These are phyloP conservation scores for Camponotus fellah DNA, from an alignment of 2,888 invertebrate genomes.

Conservation along the genomic window DNA sequence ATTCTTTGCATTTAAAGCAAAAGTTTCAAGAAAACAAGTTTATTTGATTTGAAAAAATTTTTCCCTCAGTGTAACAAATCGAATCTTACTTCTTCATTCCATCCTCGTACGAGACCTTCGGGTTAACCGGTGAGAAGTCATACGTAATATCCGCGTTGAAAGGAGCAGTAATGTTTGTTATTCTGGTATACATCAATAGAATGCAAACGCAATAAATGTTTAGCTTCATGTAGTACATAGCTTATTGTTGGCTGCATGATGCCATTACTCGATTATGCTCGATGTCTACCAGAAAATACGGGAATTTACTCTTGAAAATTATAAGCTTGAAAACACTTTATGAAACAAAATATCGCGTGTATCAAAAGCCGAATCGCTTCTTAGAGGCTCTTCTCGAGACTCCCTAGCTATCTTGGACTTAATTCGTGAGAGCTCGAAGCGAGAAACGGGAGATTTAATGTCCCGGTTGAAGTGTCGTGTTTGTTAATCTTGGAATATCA, in stretches of 20 bases:
- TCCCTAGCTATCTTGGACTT: conserved; percentile 26
- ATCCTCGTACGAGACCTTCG: conserved; percentile 19
- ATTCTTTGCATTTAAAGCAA: too few relatives aligned
- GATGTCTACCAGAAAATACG: conserved; percentile 27
- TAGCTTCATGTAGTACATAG: conserved; percentile 16
- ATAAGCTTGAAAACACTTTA: conserved; percentile 58
- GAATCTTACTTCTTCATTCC: conserved; percentile 14
- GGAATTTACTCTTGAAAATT: conserved; percentile 14
- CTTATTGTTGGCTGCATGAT: conserved; percentile 14
- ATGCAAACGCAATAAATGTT: conserved; percentile 51
- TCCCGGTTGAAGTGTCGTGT: conserved; percentile 12
- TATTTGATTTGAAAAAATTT: too few relatives aligned
- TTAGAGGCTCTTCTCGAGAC: conserved; percentile 24
- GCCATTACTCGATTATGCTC: conserved; percentile 51
- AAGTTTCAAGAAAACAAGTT: too few relatives aligned
- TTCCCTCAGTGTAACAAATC: background rate
- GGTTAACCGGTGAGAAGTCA: conserved; percentile 12
- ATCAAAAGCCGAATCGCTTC: conserved; percentile 12
- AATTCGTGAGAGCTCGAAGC: conserved; percentile 35
- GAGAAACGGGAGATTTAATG: conserved; percentile 31
- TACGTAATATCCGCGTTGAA: conserved; percentile 31
- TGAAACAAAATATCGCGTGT: conserved; percentile 46
- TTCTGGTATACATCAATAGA: conserved; percentile 30
- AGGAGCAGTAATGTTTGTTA: conserved; percentile 44
- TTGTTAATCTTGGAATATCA: conserved; percentile 46